Conservation (phyloP, 2,888 invertebrate genomes). For the Amiota minor region DNA sequence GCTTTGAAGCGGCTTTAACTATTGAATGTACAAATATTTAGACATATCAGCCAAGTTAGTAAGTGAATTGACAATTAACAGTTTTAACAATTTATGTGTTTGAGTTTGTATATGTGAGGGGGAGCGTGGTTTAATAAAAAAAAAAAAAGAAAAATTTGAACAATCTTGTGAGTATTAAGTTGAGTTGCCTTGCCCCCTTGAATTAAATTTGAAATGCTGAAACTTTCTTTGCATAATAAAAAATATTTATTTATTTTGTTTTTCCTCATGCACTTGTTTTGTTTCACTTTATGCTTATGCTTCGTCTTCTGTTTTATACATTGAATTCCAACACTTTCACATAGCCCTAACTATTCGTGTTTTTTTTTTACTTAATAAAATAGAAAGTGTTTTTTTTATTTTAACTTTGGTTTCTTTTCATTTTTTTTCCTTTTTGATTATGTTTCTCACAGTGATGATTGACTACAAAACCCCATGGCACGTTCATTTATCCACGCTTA, state of each 20-base stretch:
- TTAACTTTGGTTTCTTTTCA: not conserved
- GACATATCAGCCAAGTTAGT: too few species aligned
- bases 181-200: not conserved
- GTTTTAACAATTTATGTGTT: too few species aligned
- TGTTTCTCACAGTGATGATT: slow-evolving; percentile 41
- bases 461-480: too few species aligned
- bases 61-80: too few species aligned
- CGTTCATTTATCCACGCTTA: slow-evolving; percentile 36
- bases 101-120: too few species aligned
- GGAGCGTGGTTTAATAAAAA: too few species aligned
- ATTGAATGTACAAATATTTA: too few species aligned
- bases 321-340: slow-evolving; percentile 59
- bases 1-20: too few species aligned
- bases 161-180: slow-evolving; percentile 40
- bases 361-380: slow-evolving; percentile 7
- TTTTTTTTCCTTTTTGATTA: slow-evolving; percentile 33
- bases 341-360: slow-evolving; percentile 31
- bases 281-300: slow-evolving; percentile 5
- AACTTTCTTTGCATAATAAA: slow-evolving; percentile 45
- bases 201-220: not conserved
- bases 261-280: slow-evolving; percentile 35
- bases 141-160: not conserved
- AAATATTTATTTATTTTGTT: slow-evolving; percentile 26
- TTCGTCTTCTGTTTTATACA: slow-evolving; percentile 19
- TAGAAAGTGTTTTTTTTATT: slow-evolving; percentile 17